Conservation (phyloP, 2,113 vertebrate genomes). For the Brachyhypopomus gauderio region DNA sequence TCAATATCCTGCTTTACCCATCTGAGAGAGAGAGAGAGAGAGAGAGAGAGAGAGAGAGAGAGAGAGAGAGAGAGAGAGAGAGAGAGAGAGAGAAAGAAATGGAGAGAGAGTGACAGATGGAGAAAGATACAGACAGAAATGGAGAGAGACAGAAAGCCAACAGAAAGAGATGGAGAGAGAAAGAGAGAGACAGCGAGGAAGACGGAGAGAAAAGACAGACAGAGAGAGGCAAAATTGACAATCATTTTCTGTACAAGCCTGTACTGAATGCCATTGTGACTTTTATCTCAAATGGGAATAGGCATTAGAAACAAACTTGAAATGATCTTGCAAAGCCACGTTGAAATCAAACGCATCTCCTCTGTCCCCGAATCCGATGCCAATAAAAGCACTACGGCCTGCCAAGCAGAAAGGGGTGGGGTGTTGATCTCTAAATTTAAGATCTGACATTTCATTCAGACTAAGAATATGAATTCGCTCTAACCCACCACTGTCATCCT, state of each 20-base stretch:
- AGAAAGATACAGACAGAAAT: not conserved
- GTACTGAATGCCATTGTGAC: not conserved
- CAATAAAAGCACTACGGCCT: constrained; percentile 97
- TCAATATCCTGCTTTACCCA: constrained; percentile 95
- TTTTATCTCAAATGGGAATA: not conserved
- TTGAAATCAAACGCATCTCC: constrained; percentile 99
- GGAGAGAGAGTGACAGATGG: not conserved
- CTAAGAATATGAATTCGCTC: constrained; percentile 10
- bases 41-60: constrained; percentile 12
- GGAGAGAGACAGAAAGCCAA: not conserved
- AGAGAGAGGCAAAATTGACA: constrained; percentile 11
- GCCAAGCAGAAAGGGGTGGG: constrained; percentile 34
- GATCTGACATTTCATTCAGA: not conserved
- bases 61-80: not conserved
- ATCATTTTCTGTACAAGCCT: not conserved
- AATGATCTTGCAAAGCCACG: constrained; percentile 95
- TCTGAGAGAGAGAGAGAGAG: constrained; percentile 63
- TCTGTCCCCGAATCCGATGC: constrained; percentile 92
- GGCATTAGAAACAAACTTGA: constrained; percentile 79
- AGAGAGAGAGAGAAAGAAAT: not conserved
- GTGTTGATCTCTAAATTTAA: not conserved
- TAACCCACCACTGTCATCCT: constrained; percentile 84
- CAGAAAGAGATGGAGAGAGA: constrained; percentile 18
- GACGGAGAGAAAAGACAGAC: not conserved
- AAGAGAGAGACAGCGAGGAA: not conserved